Percentiles rank a stretch among this genome's conserved stretches.
Conservation (phyloP, 2,797 vertebrate genomes). For the Poeciliopsis paucimaculata region DNA sequence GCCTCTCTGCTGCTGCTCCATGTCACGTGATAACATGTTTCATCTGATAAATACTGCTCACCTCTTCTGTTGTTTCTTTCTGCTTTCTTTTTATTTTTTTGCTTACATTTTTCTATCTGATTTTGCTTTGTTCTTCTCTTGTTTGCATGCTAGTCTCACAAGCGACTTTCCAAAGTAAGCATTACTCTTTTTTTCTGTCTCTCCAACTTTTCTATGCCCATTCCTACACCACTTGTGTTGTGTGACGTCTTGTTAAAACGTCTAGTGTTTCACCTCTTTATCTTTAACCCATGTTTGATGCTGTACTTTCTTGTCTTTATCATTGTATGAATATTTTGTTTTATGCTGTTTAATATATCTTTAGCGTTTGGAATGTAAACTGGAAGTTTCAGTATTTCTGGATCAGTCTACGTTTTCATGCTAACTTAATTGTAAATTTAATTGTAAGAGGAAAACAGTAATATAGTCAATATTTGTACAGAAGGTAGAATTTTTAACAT, state of each 20-base stretch:
- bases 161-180: constrained; percentile 99
- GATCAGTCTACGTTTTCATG: neutral
- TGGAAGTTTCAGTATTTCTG: neutral
- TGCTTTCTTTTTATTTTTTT: constrained; percentile 67
- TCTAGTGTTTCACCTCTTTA: constrained; percentile 52
- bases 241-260: constrained; percentile 64
- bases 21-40: constrained; percentile 71
- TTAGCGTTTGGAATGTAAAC: neutral
- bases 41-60: constrained; percentile 74
- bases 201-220: constrained; percentile 66
- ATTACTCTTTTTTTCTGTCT: constrained; percentile 85
- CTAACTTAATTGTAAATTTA: neutral
- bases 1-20: constrained; percentile 57
- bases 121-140: constrained; percentile 91
- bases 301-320: constrained; percentile 21
- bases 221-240: constrained; percentile 65
- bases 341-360: neutral
- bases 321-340: constrained; percentile 42
- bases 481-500: neutral
- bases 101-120: constrained; percentile 83
- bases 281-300: constrained; percentile 18
- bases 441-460: neutral
- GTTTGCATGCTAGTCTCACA: constrained; percentile 96
- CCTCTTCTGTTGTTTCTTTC: constrained; percentile 71
- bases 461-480: neutral